phyloP scores from a whole-genome alignment of 1,140 invertebrate genomes.

The Micrasema minimum region DNA sequence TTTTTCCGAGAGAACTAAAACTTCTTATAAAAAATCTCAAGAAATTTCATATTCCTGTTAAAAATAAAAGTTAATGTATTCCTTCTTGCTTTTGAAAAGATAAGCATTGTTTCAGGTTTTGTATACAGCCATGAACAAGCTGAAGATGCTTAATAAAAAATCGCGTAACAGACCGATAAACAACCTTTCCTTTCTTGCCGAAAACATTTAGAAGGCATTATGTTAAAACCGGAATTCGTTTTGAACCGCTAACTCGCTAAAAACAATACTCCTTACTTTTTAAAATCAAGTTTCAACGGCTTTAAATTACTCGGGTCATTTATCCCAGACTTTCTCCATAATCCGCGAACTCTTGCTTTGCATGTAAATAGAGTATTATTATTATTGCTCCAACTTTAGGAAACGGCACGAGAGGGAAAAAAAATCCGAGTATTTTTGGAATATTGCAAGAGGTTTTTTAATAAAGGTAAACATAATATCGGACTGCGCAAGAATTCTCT shows the following conservation, averaged over 20 bases:
- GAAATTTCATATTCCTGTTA: no score
- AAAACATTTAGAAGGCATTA: conserved; percentile 26
- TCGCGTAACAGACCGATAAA: conserved; percentile 20
- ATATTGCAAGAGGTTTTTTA: conserved; percentile 33
- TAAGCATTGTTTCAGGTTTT: no score
- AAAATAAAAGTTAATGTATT: no score
- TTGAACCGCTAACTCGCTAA: conserved; percentile 24
- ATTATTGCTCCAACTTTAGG: conserved; percentile 19
- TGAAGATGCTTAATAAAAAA: not conserved
- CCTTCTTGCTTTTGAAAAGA: no score
- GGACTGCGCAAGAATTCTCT: conserved; percentile 3
- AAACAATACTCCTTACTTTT: conserved; percentile 36
- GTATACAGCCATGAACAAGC: no score
- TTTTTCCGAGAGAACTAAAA: no score
- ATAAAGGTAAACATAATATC: conserved; percentile 35
- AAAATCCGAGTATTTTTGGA: conserved; percentile 22
- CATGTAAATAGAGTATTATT: conserved; percentile 37
- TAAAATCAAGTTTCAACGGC: conserved; percentile 32
- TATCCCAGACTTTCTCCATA: conserved; percentile 35
- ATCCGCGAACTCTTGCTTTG: conserved; percentile 34
- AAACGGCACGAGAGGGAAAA: conserved; percentile 15
- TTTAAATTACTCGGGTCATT: conserved; percentile 39
- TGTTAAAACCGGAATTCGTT: conserved; percentile 32
- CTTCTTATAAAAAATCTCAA: no score
- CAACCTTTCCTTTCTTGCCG: conserved; percentile 1